Conservation (phyloP, 2,888 invertebrate genomes). For the Ypsolopha scabrella region DNA sequence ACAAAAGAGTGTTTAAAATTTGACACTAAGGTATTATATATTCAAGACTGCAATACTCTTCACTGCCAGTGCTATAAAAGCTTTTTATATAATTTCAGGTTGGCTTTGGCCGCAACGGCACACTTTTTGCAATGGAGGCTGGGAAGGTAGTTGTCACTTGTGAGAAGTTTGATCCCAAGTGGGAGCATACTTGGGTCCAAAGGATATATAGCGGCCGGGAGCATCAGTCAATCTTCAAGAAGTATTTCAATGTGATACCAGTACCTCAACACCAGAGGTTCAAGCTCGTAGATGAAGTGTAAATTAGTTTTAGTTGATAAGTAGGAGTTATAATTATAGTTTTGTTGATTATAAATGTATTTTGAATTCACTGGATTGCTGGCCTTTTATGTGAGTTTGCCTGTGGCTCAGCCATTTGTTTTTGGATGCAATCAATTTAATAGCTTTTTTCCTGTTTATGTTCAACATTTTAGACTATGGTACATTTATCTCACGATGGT, state of each 20-base stretch:
- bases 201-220: constrained; percentile 74
- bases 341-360: no score
- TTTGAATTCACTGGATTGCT: no score
- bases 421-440: no score
- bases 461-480: no score
- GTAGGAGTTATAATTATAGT: background rate
- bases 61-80: no score
- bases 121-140: constrained; percentile 82
- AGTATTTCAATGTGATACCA: constrained; percentile 87
- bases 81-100: constrained; percentile 69
- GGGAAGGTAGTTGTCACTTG: constrained; percentile 86
- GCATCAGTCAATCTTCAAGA: constrained; percentile 79
- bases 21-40: no score
- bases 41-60: no score
- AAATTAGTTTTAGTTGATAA: constrained; percentile 18
- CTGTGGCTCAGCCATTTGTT: no score
- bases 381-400: no score
- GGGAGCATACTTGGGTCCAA: constrained; percentile 82
- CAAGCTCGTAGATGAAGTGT: constrained; percentile 80
- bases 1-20: no score
- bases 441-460: no score
- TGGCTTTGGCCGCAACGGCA: constrained; percentile 82
- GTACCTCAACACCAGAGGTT: constrained; percentile 83
- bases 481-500: no score
- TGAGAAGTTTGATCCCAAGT: constrained; percentile 83